phyloP scores from a whole-genome alignment of 2,888 invertebrate species.

The Sinelater perroti region DNA sequence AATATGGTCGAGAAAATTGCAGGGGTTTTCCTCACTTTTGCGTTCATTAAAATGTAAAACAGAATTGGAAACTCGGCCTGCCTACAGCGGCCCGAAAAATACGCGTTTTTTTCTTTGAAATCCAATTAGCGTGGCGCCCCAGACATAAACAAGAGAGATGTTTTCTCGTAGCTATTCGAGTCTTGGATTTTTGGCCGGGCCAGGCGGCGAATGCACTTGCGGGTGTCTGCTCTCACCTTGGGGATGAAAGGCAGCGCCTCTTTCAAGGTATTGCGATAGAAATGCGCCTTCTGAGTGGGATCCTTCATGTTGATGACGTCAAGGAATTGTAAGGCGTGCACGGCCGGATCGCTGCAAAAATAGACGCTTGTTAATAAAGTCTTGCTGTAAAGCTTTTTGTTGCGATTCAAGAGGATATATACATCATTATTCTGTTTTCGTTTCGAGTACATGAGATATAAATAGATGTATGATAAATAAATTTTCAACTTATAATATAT shows the following conservation, averaged over 20 bases:
- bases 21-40: too few species aligned
- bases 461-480: too few species aligned
- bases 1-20: too few species aligned
- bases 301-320: slow-evolving; percentile 95
- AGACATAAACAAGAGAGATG: slow-evolving; percentile 8
- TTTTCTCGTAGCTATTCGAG: too few species aligned
- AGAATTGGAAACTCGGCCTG: not conserved
- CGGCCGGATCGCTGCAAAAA: slow-evolving; percentile 84
- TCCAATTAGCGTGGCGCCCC: slow-evolving; percentile 13
- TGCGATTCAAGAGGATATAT: too few species aligned
- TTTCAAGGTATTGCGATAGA: slow-evolving; percentile 86
- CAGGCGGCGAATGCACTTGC: not conserved
- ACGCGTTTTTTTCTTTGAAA: slow-evolving; percentile 9
- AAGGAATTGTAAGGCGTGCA: slow-evolving; percentile 90
- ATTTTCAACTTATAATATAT: too few species aligned
- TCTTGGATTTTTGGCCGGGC: not conserved
- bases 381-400: too few species aligned
- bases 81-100: not conserved
- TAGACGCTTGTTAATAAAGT: too few species aligned
- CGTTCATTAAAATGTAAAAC: not conserved
- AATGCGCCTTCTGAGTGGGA: slow-evolving; percentile 85
- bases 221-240: slow-evolving; percentile 73
- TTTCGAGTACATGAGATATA: too few species aligned
- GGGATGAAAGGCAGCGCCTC: slow-evolving; percentile 90
- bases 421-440: too few species aligned